These are phyloP conservation scores for fruit fly (Drosophila melanogaster) DNA, from an alignment of 1,140 invertebrate genomes.

Conservation along the genomic window Release_6_plus_ISO1_MT NT_033777.3:21842501-21843000, in stretches of 20 bases:
- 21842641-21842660: slow-evolving; percentile 48
- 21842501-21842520: slow-evolving; percentile 62
- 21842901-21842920: slow-evolving; percentile 35
- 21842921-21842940: slow-evolving; percentile 34
- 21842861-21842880: slow-evolving; percentile 35
- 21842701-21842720: no score
- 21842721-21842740: slow-evolving; percentile 17
- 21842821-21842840: slow-evolving; percentile 52
- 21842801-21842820: slow-evolving; percentile 32
- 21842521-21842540: slow-evolving; percentile 44
- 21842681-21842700: not conserved
- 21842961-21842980: slow-evolving; percentile 55
- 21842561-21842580: slow-evolving; percentile 65
- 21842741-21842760: slow-evolving; percentile 37
- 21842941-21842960: slow-evolving; percentile 22
- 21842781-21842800: slow-evolving; percentile 36
- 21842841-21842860: slow-evolving; percentile 43
- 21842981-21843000: slow-evolving; percentile 28
- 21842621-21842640: slow-evolving; percentile 58
- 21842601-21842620: slow-evolving; percentile 68
- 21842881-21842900: not conserved
- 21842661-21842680: slow-evolving; percentile 59
- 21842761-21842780: slow-evolving; percentile 54
- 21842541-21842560: slow-evolving; percentile 56
- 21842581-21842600: slow-evolving; percentile 64